Base-by-base conservation (phyloP, 2,113 vertebrate genomes). In the Lagopus leucura region DNA sequence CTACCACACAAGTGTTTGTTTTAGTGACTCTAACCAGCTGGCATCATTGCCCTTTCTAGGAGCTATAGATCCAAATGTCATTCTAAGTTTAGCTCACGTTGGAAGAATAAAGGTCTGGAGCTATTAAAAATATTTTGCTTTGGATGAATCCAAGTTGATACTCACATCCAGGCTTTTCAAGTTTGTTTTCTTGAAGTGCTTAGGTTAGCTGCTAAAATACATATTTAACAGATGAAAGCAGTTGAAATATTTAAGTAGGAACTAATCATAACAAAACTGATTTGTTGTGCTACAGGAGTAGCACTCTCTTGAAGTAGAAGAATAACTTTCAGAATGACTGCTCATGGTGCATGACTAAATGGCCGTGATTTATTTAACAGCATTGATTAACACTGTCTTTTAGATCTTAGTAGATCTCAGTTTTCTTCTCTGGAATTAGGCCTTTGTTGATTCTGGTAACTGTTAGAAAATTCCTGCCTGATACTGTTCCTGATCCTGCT, bases 21-120 rank as follows among this genome's bases (percentile, higher is more conserved):
- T 97, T 97, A 94, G 95, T 96, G 97, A 97, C 96, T 96, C 92
- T 92, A 86, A 95, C 94, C 94, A 96, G 72, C 92, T 95, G 95
- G 86, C 95, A 90, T 97, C 93, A 95, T 94, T 97, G 96, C 91
- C 96, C 96, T 97, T 97, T 94, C 94, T 96, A 89, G 92, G 87
- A 94, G 95, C 76, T 93, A 74, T 89, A 92, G 94, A 96, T 95
- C 79, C 92, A 97, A 97, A 94, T 97, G 95, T 95, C 94, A 95
- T 92, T 96, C 96, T 97, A 89, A 97, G 92, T 96, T 98, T 97
- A 96, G 91, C 54, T 89, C 76, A 25, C 57, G 80, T 95, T 88
- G 77, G 78, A 95, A 92, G 82, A 93, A 94, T 94, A 95, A 94
- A 95, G 88, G 85, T 96, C 81, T 93, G 74, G 58, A 87, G 88